phyloP scores from a whole-genome alignment of 2,888 invertebrate species.

The Pinctada fucata region DNA sequence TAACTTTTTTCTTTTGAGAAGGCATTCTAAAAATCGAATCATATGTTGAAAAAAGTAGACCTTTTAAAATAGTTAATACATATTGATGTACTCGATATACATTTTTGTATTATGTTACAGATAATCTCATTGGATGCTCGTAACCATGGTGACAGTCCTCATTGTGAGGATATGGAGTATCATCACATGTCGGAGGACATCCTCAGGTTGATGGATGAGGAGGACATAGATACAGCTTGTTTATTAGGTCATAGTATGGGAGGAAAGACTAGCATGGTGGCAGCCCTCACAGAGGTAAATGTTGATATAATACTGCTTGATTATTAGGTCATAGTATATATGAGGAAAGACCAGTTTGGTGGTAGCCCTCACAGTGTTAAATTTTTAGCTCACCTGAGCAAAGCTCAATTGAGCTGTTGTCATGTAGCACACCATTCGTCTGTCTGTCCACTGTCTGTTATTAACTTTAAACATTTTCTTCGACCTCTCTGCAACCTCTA shows the following conservation, averaged over 20 bases:
- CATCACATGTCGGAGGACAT: slow-evolving; percentile 87
- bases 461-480: no score
- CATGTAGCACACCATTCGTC: no score
- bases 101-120: slow-evolving; percentile 74
- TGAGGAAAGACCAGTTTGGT: background rate
- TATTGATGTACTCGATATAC: no score
- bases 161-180: slow-evolving; percentile 86
- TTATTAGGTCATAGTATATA: no score
- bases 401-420: no score
- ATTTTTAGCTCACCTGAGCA: no score
- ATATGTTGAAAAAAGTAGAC: no score
- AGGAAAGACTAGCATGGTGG: slow-evolving; percentile 92
- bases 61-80: no score
- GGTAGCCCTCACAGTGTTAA: background rate
- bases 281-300: slow-evolving; percentile 81
- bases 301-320: no score
- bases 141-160: slow-evolving; percentile 96
- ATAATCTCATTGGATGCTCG: slow-evolving; percentile 90
- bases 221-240: slow-evolving; percentile 79
- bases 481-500: no score
- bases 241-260: slow-evolving; percentile 96
- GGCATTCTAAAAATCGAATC: no score
- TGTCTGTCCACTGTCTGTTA: background rate
- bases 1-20: no score
- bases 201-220: slow-evolving; percentile 69